A percentile compares a stretch with the other conserved stretches of the same genome.
These are phyloP conservation scores for Lanistes nyassanus DNA, from an alignment of 1,140 invertebrate species.

Conservation along the genomic window DNA sequence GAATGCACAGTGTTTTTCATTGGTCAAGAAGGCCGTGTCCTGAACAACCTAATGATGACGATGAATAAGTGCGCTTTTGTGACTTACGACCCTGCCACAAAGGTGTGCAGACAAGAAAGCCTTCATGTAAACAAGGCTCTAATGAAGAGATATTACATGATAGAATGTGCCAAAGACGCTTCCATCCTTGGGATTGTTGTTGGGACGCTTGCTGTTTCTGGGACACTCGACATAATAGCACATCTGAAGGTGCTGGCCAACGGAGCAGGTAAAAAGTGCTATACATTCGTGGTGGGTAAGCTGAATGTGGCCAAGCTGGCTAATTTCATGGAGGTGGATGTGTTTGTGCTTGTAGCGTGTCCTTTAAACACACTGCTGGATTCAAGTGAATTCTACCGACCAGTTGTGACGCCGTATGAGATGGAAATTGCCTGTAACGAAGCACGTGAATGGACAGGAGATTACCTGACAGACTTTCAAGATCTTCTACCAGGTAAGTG, in stretches of 20 bases:
- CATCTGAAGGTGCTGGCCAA: slow-evolving; percentile 80
- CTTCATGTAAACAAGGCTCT: slow-evolving; percentile 68
- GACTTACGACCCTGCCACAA: slow-evolving; percentile 62
- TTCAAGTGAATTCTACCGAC: slow-evolving; percentile 86
- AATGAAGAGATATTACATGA: slow-evolving; percentile 81
- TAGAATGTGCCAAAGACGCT: slow-evolving; percentile 91
- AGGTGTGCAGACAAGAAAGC: slow-evolving; percentile 48
- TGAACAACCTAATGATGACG: slow-evolving; percentile 70
- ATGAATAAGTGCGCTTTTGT: slow-evolving; percentile 66
- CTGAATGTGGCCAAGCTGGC: slow-evolving; percentile 92
- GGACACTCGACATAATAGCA: slow-evolving; percentile 82
- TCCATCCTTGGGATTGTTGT: slow-evolving; percentile 87
- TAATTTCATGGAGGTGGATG: slow-evolving; percentile 92
- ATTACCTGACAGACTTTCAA: slow-evolving; percentile 82
- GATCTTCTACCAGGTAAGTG: slow-evolving; percentile 75
- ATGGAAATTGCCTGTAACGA: slow-evolving; percentile 86
- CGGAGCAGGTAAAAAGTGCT: slow-evolving; percentile 83
- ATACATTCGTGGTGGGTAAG: slow-evolving; percentile 92
- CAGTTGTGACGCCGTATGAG: slow-evolving; percentile 92
- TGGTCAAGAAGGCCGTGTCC: slow-evolving; percentile 68
- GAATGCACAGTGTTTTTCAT: slow-evolving; percentile 72
- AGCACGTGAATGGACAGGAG: slow-evolving; percentile 71
- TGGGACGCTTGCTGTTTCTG: slow-evolving; percentile 84
- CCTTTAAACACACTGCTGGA: slow-evolving; percentile 85
- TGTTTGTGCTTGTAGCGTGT: slow-evolving; percentile 90